These are phyloP conservation scores for Xenopus petersii DNA, from an alignment of 2,797 vertebrate genomes.

Conservation along the genomic window DNA sequence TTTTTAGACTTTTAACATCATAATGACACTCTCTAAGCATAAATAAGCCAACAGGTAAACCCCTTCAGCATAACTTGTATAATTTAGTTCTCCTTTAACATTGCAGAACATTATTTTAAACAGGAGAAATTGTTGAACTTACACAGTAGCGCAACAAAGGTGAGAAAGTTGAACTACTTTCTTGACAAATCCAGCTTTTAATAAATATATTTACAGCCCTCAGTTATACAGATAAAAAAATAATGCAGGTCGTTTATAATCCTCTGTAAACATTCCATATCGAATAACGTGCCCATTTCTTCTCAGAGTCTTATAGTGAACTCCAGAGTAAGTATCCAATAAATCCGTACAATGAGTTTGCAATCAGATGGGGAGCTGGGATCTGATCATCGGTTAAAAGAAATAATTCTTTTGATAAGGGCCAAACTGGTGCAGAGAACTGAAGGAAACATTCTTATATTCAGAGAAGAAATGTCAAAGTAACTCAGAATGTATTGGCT, in stretches of 20 bases:
- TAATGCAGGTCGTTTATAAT: slow-evolving; percentile 17
- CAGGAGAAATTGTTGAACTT: too few species aligned
- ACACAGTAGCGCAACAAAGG: background rate
- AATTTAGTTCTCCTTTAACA: too few species aligned
- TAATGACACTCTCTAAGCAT: too few species aligned
- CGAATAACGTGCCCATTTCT: slow-evolving; percentile 25
- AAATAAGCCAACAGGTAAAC: too few species aligned
- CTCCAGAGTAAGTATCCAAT: slow-evolving; percentile 28
- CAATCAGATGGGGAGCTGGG: slow-evolving; percentile 17
- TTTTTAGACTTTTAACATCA: too few species aligned
- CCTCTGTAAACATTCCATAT: slow-evolving; percentile 15
- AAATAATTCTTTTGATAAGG: slow-evolving; percentile 37
- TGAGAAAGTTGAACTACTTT: background rate
- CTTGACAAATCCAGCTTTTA: background rate
- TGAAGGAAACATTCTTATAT: slow-evolving; percentile 7
- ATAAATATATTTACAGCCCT: background rate
- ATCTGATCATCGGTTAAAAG: slow-evolving; percentile 27
- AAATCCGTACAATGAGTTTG: slow-evolving; percentile 43
- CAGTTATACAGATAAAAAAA: background rate
- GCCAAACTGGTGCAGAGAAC: slow-evolving; percentile 4
- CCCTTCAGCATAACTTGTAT: too few species aligned
- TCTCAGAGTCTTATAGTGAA: slow-evolving; percentile 4
- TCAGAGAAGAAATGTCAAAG: background rate
- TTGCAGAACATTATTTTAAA: too few species aligned
- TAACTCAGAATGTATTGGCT: slow-evolving; percentile 12